Evolutionary conservation across 2,888 invertebrate genomes (phyloP).

Genomic region (Rhingia campestris): DNA sequence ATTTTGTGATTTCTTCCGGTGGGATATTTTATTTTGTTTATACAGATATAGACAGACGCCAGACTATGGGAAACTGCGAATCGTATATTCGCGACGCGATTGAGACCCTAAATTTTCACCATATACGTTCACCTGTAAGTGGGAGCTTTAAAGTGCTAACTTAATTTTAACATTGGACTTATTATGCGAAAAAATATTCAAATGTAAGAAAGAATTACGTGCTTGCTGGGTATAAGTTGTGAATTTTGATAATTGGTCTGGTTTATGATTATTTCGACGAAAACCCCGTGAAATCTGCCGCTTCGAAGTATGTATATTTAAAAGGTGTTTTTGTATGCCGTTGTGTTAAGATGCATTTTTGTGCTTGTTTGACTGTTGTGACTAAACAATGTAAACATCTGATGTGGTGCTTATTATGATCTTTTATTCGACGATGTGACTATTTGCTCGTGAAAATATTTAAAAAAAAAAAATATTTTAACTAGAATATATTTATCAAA

Average conservation of each 20-base stretch:
- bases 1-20: slow-evolving; percentile 56
- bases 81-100: slow-evolving; percentile 59
- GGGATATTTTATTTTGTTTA: slow-evolving; percentile 1
- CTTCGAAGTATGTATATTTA: neutral
- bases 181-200: neutral
- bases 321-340: neutral
- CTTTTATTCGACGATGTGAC: no score
- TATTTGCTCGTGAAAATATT: no score
- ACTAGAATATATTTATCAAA: no score
- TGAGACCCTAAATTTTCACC: slow-evolving; percentile 41
- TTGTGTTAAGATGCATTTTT: neutral
- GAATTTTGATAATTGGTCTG: no score
- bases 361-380: no score
- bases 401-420: no score
- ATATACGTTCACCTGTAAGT: slow-evolving; percentile 15
- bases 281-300: no score
- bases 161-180: slow-evolving; percentile 10
- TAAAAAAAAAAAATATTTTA: no score
- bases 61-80: slow-evolving; percentile 57
- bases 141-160: neutral
- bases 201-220: neutral
- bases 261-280: no score
- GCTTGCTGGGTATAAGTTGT: no score
- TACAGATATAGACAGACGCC: neutral
- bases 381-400: no score